phyloP scores from a whole-genome alignment of 2,888 invertebrate species.

The Nasonia oneida region DNA sequence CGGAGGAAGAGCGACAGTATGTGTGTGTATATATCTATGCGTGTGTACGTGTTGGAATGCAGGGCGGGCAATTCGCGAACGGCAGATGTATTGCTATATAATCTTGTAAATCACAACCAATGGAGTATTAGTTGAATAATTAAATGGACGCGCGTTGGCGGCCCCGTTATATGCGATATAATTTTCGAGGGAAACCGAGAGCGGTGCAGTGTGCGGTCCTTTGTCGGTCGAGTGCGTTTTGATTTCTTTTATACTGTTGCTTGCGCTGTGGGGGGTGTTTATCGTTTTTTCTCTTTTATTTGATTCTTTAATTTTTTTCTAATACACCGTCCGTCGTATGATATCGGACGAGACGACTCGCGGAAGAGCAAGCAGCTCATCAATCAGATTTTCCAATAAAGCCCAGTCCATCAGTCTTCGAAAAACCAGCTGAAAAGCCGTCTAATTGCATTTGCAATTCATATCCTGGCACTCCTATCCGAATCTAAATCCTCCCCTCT shows the following conservation, averaged over 20 bases:
- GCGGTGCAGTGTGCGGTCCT: background rate
- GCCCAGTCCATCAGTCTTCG: background rate
- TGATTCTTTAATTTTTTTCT: too few relatives aligned
- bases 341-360: too few relatives aligned
- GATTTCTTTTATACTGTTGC: conserved; percentile 16
- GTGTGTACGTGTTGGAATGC: background rate
- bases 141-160: conserved; percentile 64
- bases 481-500: background rate
- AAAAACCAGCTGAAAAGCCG: background rate
- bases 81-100: conserved; percentile 58
- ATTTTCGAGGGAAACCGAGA: background rate
- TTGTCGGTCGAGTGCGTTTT: background rate
- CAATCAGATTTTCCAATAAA: background rate
- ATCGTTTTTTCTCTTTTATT: background rate
- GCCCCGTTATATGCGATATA: background rate
- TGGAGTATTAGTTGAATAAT: conserved; percentile 75
- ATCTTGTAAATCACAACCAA: conserved; percentile 76
- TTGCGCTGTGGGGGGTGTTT: background rate
- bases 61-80: conserved; percentile 9
- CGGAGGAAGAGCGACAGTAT: conserved; percentile 4
- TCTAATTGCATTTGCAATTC: conserved; percentile 13
- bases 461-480: background rate
- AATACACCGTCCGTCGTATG: too few relatives aligned
- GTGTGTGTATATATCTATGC: background rate
- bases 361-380: background rate